A percentile compares a stretch with the other conserved stretches of the same genome.
Conservation (phyloP, 2,113 vertebrate genomes). For the Nothocercus nigrocapillus region DNA sequence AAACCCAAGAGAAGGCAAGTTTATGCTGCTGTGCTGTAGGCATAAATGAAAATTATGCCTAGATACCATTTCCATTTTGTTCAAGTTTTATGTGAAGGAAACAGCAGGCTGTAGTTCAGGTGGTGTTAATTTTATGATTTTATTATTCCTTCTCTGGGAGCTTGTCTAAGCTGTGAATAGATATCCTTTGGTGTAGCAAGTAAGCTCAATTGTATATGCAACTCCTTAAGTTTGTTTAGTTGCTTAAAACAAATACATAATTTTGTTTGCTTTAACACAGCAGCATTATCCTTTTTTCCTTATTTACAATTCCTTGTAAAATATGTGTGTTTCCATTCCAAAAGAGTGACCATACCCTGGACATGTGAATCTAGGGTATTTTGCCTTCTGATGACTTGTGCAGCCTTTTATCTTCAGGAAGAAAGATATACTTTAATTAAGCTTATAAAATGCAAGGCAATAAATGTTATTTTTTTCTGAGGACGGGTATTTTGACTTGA, state of each 20-base stretch:
- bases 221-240: background rate
- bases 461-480: background rate
- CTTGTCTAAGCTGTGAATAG: background rate
- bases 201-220: background rate
- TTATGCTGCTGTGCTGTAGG: background rate
- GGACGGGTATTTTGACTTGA: background rate
- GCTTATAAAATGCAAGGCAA: background rate
- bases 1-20: background rate
- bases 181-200: background rate
- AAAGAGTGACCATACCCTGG: background rate
- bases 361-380: background rate
- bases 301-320: background rate
- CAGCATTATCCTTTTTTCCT: fast-evolving
- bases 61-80: background rate
- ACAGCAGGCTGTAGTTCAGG: background rate
- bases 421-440: background rate
- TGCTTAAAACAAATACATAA: background rate
- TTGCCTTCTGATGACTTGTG: background rate
- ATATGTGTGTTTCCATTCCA: background rate
- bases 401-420: background rate
- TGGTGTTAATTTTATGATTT: background rate
- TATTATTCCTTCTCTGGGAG: background rate
- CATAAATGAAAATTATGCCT: background rate
- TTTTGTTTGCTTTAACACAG: background rate
- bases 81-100: background rate